Base-by-base conservation (phyloP, 2,888 invertebrate genomes). In the Pemphredon lugubris region DNA sequence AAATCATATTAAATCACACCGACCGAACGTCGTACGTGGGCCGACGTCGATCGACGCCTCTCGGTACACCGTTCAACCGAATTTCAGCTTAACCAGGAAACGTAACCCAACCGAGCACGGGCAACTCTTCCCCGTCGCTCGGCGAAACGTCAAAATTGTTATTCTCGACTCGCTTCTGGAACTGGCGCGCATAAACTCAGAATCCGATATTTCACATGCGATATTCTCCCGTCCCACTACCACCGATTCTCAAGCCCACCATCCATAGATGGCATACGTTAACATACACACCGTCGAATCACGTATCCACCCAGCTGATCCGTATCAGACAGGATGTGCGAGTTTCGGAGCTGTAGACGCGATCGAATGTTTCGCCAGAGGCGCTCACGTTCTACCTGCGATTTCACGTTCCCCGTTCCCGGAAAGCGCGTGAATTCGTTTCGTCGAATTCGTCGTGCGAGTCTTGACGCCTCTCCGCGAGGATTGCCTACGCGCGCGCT, bases 71-170 rank as follows among this genome's bases (percentile, higher is more conserved):
- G n/a, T n/a, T n/a, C n/a, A n/a, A n/a, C n/a, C n/a, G n/a, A n/a
- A n/a, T n/a, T n/a, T n/a, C n/a, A n/a, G n/a, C n/a, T n/a, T n/a
- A n/a, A n/a, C n/a, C n/a, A n/a, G n/a, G n/a, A n/a, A n/a, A n/a
- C n/a, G n/a, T n/a, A n/a, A n/a, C n/a, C n/a, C n/a, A n/a, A n/a
- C n/a, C n/a, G n/a, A n/a, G n/a, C n/a, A n/a, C n/a, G n/a, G n/a
- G n/a, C n/a, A n/a, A n/a, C n/a, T 5, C 5, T 5, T 5, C 5
- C 0, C 6, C 40, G 14, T 7, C 11, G 2, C 34, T 34, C 11
- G 77, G 73, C 69, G 81, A 84, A 86, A 86, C 83, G 85, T 84
- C 84, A 87, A 87, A 87, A 88, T 89, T 88, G 86, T 87, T 88
- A 88, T 88, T 88, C 88, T 75, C 81, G 80, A 77, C 86, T 85